phyloP scores from a whole-genome alignment of 2,113 vertebrate genomes.

The Xenopus borealis region DNA sequence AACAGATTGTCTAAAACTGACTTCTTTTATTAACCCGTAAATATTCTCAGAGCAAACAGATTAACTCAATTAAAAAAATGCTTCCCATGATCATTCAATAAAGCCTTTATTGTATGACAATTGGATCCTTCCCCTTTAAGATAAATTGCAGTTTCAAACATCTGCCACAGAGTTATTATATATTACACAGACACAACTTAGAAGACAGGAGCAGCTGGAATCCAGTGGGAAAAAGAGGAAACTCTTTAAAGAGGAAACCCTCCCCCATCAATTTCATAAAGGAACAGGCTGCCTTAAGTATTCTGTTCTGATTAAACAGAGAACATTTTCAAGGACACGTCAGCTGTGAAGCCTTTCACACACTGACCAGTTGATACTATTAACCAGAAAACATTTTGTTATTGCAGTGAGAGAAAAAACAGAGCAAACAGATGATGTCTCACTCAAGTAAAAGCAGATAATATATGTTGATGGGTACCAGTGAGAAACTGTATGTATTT shows the following conservation, averaged over 20 bases:
- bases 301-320: neutral
- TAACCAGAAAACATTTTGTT: neutral
- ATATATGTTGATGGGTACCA: too few relatives aligned
- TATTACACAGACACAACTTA: neutral
- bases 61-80: too few relatives aligned
- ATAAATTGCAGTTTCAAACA: neutral
- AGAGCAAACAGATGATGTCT: too few relatives aligned
- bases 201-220: neutral
- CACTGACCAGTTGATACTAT: neutral
- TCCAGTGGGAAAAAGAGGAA: neutral
- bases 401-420: neutral
- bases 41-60: too few relatives aligned
- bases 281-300: neutral
- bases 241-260: neutral
- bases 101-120: too few relatives aligned
- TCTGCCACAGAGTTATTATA: neutral
- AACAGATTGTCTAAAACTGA: too few relatives aligned
- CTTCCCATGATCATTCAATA: too few relatives aligned
- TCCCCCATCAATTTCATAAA: neutral
- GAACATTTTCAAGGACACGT: neutral
- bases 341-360: neutral
- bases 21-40: too few relatives aligned
- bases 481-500: too few relatives aligned
- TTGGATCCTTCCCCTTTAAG: too few relatives aligned
- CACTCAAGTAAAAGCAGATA: too few relatives aligned